Evolutionary conservation across 2,888 invertebrate genomes (phyloP).

Genomic region (Pachydiplax longipennis): DNA sequence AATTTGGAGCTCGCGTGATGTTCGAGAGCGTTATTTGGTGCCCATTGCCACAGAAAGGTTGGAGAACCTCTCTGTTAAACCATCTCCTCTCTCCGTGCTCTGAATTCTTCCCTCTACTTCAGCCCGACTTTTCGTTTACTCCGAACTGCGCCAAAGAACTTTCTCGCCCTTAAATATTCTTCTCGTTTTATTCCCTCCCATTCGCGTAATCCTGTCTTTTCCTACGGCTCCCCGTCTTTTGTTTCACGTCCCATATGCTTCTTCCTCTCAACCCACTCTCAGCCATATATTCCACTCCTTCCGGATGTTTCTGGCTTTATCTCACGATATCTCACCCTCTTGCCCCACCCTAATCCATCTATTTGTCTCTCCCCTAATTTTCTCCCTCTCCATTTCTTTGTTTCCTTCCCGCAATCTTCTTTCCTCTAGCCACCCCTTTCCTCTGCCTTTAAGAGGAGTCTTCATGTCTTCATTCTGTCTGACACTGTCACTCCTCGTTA

Average conservation of each 20-base stretch:
- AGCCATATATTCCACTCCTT: neutral
- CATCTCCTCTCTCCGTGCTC: too few species aligned
- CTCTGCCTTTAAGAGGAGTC: neutral
- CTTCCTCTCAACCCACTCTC: neutral
- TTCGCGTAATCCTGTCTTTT: neutral
- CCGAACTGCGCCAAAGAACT: neutral
- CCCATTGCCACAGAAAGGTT: too few species aligned
- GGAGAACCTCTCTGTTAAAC: too few species aligned
- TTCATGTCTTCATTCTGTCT: neutral
- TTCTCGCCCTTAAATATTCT: neutral
- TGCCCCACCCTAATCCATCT: too few species aligned
- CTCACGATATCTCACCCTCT: neutral
- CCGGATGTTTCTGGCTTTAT: neutral
- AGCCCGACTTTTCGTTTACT: neutral
- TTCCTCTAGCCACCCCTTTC: neutral
- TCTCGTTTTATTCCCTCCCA: neutral
- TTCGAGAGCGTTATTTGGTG: too few species aligned
- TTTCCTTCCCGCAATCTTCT: neutral
- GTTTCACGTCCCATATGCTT: neutral
- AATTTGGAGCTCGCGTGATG: too few species aligned
- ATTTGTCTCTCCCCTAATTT: too few species aligned
- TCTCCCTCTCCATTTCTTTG: too few species aligned
- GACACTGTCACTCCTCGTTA: neutral
- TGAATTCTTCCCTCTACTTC: too few species aligned
- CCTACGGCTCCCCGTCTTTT: neutral